A percentile compares a stretch with the other conserved stretches of the same genome.
These are phyloP conservation scores for Sebastes wilsoni DNA, from an alignment of 2,797 vertebrate genomes.

Conservation along the genomic window DNA sequence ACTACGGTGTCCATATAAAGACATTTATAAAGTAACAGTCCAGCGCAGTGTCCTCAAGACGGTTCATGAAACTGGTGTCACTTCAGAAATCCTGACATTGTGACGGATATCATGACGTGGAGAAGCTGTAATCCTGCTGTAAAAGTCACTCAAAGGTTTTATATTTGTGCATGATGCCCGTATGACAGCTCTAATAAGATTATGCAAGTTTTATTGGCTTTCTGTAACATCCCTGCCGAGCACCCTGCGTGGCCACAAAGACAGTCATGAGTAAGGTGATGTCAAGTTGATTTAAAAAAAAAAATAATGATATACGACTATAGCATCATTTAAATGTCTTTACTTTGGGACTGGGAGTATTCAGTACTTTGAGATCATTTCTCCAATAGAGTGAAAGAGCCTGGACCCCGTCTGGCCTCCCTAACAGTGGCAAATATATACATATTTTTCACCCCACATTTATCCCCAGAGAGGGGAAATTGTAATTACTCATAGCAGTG, in stretches of 20 bases:
- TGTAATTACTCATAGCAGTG: too few relatives aligned
- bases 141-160: not conserved
- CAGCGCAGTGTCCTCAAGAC: not conserved
- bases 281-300: not conserved
- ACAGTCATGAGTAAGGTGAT: not conserved
- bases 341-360: not conserved
- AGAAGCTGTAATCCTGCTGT: slow-evolving; percentile 1
- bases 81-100: slow-evolving; percentile 1
- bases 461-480: too few relatives aligned
- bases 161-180: not conserved
- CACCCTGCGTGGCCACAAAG: not conserved
- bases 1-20: not conserved
- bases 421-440: too few relatives aligned
- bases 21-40: not conserved
- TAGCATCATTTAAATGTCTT: not conserved
- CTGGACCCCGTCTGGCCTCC: too few relatives aligned
- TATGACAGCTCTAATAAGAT: slow-evolving; percentile 4
- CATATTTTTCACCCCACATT: too few relatives aligned
- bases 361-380: not conserved
- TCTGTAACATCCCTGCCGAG: not conserved
- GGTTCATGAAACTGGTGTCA: not conserved
- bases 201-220: slow-evolving; percentile 6
- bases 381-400: not conserved
- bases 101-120: not conserved
- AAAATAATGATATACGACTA: not conserved